Conservation (phyloP, 2,797 vertebrate species). For the Ctenopoma kingsleyae region DNA sequence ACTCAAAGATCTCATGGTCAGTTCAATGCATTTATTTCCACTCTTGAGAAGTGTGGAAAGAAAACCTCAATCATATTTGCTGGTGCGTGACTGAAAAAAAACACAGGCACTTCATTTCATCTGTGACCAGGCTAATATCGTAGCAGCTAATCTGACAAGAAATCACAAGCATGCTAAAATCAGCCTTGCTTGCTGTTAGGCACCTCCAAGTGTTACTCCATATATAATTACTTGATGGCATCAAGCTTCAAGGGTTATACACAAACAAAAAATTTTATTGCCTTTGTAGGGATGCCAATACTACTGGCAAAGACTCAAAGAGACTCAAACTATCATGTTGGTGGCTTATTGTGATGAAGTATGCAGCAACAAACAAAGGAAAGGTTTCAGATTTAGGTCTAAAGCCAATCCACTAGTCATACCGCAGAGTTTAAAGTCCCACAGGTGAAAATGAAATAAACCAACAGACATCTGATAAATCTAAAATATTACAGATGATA, state of each 20-base stretch:
- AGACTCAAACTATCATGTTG: slow-evolving; percentile 11
- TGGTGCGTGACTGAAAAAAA: slow-evolving; percentile 13
- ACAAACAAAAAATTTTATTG: slow-evolving; percentile 39
- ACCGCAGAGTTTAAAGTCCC: background rate
- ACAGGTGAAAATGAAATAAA: slow-evolving; percentile 28
- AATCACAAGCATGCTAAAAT: slow-evolving; percentile 21
- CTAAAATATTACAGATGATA: slow-evolving; percentile 23
- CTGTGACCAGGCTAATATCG: slow-evolving; percentile 21
- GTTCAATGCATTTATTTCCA: slow-evolving; percentile 10
- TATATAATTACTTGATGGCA: slow-evolving; percentile 25
- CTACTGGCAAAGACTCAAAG: slow-evolving; percentile 19
- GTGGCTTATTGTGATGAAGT: slow-evolving; percentile 18
- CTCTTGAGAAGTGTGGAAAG: slow-evolving; percentile 19
- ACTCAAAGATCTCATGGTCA: slow-evolving; percentile 7
- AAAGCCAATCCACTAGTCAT: slow-evolving; percentile 16
- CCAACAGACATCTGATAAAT: slow-evolving; percentile 26
- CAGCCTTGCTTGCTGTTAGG: slow-evolving; percentile 9
- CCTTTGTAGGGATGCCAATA: slow-evolving; percentile 29
- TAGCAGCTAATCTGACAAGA: slow-evolving; percentile 39
- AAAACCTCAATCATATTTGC: slow-evolving; percentile 20
- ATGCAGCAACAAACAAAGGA: slow-evolving; percentile 21
- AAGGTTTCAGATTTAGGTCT: slow-evolving; percentile 9
- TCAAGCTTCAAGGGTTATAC: slow-evolving; percentile 11
- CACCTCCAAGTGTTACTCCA: slow-evolving; percentile 1
- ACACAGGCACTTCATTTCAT: slow-evolving; percentile 9